Percentiles rank a stretch among this genome's conserved stretches.
Evolutionary conservation across 2,888 invertebrate species (phyloP).

Genomic region (Drosophila leonis): DNA sequence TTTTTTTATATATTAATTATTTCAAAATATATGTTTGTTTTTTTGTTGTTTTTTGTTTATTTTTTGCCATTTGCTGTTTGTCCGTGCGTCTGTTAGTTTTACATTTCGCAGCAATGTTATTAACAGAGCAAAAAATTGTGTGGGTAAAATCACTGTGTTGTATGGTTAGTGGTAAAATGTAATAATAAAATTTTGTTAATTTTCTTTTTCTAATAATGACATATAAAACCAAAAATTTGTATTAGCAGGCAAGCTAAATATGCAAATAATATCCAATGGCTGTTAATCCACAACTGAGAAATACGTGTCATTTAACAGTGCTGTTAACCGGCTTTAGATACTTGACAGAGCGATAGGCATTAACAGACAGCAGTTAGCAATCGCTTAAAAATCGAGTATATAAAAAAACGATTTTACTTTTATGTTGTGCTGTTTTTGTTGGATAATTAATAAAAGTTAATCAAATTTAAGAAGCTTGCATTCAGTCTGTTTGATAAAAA

Average conservation of each 20-base stretch:
- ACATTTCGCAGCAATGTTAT: conserved; percentile 24
- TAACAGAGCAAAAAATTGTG: conserved; percentile 5
- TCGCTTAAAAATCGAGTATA: neutral
- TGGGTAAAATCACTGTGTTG: too few species aligned
- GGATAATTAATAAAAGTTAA: neutral
- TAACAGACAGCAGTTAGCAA: neutral
- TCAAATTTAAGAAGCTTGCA: too few species aligned
- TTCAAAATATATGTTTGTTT: conserved; percentile 6
- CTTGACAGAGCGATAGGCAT: neutral
- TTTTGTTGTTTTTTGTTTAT: conserved; percentile 25
- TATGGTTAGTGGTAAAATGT: too few species aligned
- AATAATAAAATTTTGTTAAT: neutral
- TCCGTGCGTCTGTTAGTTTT: conserved; percentile 18
- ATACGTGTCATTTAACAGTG: neutral
- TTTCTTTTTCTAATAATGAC: neutral
- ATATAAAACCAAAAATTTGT: neutral
- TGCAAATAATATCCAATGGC: neutral
- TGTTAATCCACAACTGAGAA: neutral
- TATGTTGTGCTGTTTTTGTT: too few species aligned
- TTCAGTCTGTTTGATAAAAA: neutral
- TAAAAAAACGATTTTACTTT: neutral
- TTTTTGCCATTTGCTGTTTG: conserved; percentile 18
- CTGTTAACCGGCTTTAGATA: conserved; percentile 4
- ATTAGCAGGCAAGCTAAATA: neutral
- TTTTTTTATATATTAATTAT: neutral